Base-by-base conservation (phyloP, 1,140 invertebrate genomes). In the Cherax destructor region DNA sequence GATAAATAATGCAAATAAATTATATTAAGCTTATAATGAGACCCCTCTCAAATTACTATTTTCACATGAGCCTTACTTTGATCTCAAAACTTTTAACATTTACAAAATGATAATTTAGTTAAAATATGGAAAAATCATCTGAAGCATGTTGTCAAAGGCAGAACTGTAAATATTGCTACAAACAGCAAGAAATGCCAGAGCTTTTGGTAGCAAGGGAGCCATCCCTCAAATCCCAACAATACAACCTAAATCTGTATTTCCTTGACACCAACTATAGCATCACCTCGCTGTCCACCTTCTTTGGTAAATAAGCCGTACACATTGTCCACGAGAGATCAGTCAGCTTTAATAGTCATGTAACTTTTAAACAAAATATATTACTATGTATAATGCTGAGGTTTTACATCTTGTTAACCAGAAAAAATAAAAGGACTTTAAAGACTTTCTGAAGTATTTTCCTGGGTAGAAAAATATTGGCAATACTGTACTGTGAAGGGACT, bases 401-500 rank as follows among this genome's bases (percentile, higher is more conserved):
- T 74, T 30, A 74, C 69, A 74, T 74, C 30, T 74, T 74, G 24
- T 65, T 65, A 65, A 65, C 7, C 69, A 74, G 69, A 74, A 74
- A 65, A 74, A 74, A 74, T 74, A 74, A 74, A 74, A 21, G 69
- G 69, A 74, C 69, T 74, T 30, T 74, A 9, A 74, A 11, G 9
- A 1, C 30, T 74, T 74, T 74, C 4, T 74, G n/a, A 30, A 74
- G n/a, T 74, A 74, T 74, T 74, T 74, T 74, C 69, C 69, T 74
- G 69, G 69, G 69, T 74, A 74, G 69, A 74, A 74, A 74, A 74
- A 74, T 74, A 74, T 74, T 74, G 69, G n/a, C 69, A 74, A 74
- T 74, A 74, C 69, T 74, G 69, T 74, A 74, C 69, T 74, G 69
- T 74, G 69, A 74, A 74, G 69, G 69, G 69, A 74, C 69, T 74